These are phyloP conservation scores for Atta texana DNA, from an alignment of 1,140 invertebrate species.

Conservation along the genomic window DNA sequence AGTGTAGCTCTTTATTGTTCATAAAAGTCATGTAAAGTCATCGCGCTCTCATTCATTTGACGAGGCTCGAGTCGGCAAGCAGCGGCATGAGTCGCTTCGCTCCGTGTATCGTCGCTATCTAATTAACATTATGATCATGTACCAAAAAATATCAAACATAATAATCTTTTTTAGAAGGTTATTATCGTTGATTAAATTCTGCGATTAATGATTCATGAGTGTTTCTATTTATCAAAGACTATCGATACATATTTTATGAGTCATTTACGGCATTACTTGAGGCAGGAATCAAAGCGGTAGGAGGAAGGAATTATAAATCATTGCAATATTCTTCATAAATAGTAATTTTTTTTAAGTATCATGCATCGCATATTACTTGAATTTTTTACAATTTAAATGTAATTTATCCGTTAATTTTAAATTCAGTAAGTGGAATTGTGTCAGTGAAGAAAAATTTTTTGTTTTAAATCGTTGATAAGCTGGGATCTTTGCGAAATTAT, in stretches of 20 bases:
- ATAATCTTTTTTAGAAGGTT: background rate
- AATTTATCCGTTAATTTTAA: constrained; percentile 4
- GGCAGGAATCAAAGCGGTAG: background rate
- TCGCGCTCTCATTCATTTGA: background rate
- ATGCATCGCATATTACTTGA: background rate
- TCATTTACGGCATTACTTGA: background rate
- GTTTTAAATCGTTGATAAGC: too few species aligned
- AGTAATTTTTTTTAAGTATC: background rate
- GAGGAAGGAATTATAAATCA: background rate
- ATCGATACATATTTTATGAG: background rate
- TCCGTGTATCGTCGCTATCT: background rate
- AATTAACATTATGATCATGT: background rate
- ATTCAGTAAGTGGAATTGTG: background rate
- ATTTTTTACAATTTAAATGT: background rate
- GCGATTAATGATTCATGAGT: background rate
- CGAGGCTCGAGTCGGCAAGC: background rate
- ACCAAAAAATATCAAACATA: background rate
- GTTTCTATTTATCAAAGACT: background rate
- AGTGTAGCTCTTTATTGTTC: background rate
- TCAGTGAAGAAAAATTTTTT: too few species aligned
- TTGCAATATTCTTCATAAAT: background rate
- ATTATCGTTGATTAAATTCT: background rate
- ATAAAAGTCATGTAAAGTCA: background rate
- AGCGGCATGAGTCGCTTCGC: background rate
- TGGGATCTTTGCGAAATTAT: too few species aligned